Base-by-base conservation (phyloP, 2,113 vertebrate species). In the Podarcis cretensis region DNA sequence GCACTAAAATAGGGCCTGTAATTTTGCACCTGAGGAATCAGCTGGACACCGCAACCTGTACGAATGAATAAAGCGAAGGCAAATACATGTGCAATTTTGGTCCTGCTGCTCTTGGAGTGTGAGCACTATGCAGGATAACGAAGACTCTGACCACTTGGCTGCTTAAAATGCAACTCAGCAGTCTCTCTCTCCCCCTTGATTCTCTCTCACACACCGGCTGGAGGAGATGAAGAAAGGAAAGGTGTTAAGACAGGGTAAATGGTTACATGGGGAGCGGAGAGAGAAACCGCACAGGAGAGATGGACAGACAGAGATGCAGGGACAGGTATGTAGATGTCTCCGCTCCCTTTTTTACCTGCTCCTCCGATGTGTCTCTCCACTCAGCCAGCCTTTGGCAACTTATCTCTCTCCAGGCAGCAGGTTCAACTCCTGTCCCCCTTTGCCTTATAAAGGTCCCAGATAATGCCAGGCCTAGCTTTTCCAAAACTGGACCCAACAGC, bases 371-470 rank as follows among this genome's bases (percentile, higher is more conserved):
- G 57, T 68, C 87, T 68, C 87, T 88, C 73, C 73, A 27, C 59
- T 63, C 59, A 20, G 59, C 21, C 78, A 73, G 65, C 21, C 32
- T 69, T 82, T 63, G 7, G 74, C 54, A 43, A 66, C 10, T 66
- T 83, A 68, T 68, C 37, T 83, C n/a, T 32, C 73, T 35, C 23
- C 66, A 59, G 32, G 27, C 68, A 8, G 30, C 35, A 32, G 80
- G 71, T 66, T 81, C n/a, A 40, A n/a, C 68, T 76, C 32, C 68
- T 40, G 18, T 81, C 14, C 40, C 59, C n/a, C 57, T 59, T 30
- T 69, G 78, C 43, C 57, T 86, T 90, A 90, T 90, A 90, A 86
- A 86, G 89, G 59, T 12, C 32, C 40, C 59, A 6, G 57, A 66
- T 57, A 73, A 90, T n/a, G 7, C n/a, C 59, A 32, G 84, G 77